Evolutionary conservation across 2,113 vertebrate species (phyloP), one percentile per base, ranked within the genome.

Genomic region (Motacilla alba): DNA sequence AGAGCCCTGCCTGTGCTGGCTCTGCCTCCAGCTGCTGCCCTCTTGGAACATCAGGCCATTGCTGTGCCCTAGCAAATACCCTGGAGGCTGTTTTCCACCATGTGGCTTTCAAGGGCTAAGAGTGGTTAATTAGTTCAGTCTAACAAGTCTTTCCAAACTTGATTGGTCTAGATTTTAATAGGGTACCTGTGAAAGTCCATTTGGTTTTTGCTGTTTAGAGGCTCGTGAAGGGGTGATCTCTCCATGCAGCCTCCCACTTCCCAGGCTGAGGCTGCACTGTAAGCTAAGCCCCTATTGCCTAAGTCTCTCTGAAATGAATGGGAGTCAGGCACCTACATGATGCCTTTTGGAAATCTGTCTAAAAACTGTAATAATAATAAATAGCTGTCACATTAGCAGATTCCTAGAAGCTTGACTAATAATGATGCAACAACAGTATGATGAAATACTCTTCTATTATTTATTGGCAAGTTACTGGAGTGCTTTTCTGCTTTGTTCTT

Each of bases 381-480:
- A 73, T 75, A 83, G 35, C 59, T 91, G 82, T 89, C 70, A 91
- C 44, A 67, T 50, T 85, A 73, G 68, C 87, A 93, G 89, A 87
- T 95, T 66, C 52, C 64, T 67, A 82, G 37, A 78, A 85, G 64
- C 53, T 58, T 96, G 93, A 95, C 53, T 97, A 95, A 97, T 64
- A 82, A 84, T 75, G 73, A 95, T 74, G 84, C 68, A 96, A 62
- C 47, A 88, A 15, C 49, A 46, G 35, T 44, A 84, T 30, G 60
- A 83, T 55, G 50, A 74, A 95, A 94, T 58, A 53, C 1, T 90
- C 64, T 91, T 73, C 41, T 14, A 49, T 13, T n/a, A 17, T 90
- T 80, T 66, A 73, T 56, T 67, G 49, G 37, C 24, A 78, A 90
- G 80, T 82, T 85, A 35, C 31, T 64, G 31, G 0, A 26, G 0